Evolutionary conservation across 2,888 invertebrate species (phyloP).

Genomic region (Ophioninae sp.): DNA sequence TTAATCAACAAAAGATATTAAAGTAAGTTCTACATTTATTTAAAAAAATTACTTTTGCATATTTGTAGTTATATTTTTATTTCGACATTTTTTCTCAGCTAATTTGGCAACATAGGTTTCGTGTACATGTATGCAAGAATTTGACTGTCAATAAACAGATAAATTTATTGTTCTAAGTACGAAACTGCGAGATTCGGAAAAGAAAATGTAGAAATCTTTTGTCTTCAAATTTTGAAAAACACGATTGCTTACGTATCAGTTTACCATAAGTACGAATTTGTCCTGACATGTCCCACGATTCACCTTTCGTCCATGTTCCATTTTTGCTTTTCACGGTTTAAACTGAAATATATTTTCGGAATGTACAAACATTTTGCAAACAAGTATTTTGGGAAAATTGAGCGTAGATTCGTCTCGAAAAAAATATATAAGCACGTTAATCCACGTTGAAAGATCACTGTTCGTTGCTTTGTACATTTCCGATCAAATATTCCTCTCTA

Average conservation of each 20-base stretch:
- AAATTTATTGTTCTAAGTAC: no score
- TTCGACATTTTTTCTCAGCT: not conserved
- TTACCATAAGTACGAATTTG: constrained; percentile 1
- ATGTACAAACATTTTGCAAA: not conserved
- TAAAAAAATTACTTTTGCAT: no score
- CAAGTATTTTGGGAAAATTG: not conserved
- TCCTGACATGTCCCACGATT: not conserved
- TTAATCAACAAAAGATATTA: no score
- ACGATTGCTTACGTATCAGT: constrained; percentile 9
- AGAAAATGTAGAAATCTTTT: not conserved
- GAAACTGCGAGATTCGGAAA: no score
- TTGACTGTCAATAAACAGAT: no score
- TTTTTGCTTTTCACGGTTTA: not conserved
- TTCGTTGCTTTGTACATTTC: not conserved
- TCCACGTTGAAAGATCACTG: not conserved
- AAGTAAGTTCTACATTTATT: no score
- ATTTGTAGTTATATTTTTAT: no score
- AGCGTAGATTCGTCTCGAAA: not conserved
- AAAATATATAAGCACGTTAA: not conserved
- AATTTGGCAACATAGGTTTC: not conserved
- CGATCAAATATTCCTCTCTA: not conserved
- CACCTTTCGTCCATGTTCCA: not conserved
- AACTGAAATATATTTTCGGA: constrained; percentile 1
- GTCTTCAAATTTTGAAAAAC: constrained; percentile 15
- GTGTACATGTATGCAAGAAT: no score